Percentiles rank a stretch among this genome's conserved stretches.
phyloP scores from a whole-genome alignment of 1,140 invertebrate genomes.

The Lamellibrachia luymesi region DNA sequence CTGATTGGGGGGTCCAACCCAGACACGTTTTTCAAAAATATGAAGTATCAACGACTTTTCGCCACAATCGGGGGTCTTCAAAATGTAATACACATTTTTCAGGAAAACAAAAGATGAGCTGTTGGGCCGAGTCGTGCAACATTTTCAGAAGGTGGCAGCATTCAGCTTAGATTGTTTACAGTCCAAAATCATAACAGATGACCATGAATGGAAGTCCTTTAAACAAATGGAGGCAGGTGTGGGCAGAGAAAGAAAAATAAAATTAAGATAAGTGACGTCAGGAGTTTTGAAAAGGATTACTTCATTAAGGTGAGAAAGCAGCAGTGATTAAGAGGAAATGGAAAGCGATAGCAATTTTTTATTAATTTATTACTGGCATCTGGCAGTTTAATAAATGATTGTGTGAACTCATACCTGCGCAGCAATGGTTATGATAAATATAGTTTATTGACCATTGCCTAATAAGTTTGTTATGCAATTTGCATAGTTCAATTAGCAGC shows the following conservation, averaged over 20 bases:
- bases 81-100: no score
- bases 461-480: no score
- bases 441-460: no score
- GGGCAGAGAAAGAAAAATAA: neutral
- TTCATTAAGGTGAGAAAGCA: neutral
- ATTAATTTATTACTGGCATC: neutral
- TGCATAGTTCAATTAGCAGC: no score
- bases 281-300: neutral
- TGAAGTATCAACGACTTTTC: no score
- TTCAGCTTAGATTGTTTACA: neutral
- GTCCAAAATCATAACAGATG: neutral
- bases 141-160: no score
- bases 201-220: neutral
- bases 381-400: neutral
- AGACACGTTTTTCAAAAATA: no score
- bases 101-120: no score
- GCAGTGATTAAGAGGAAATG: neutral
- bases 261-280: neutral
- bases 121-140: no score
- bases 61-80: no score
- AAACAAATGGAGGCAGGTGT: neutral
- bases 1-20: neutral
- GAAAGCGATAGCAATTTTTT: neutral
- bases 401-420: neutral
- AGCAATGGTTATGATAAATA: no score